Percentiles rank a stretch among this genome's conserved stretches.
These are phyloP conservation scores for Stenodema calcarata DNA, from an alignment of 2,888 invertebrate genomes.

Conservation along the genomic window DNA sequence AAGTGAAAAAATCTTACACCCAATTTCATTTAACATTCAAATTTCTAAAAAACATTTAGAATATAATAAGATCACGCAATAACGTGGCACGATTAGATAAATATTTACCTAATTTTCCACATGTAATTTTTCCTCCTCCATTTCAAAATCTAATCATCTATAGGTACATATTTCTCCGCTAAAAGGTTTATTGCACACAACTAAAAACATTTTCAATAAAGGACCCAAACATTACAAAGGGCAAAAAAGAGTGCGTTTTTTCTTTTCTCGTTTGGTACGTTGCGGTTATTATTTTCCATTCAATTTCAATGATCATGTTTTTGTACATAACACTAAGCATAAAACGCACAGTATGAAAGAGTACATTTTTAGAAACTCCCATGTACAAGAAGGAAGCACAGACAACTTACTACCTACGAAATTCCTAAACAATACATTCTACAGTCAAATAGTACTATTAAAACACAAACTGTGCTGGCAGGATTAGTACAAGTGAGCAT, in stretches of 20 bases:
- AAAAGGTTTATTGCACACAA: neutral
- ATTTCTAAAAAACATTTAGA: slow-evolving; percentile 15
- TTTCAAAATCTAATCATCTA: neutral
- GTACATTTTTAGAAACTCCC: slow-evolving; percentile 14
- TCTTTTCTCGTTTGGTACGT: slow-evolving; percentile 26
- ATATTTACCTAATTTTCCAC: neutral
- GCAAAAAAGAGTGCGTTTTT: neutral
- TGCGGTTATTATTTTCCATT: neutral
- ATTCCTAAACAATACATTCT: slow-evolving; percentile 28
- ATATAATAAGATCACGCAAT: slow-evolving; percentile 29
- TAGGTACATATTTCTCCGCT: neutral
- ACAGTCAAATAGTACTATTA: slow-evolving; percentile 44
- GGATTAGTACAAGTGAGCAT: slow-evolving; percentile 51
- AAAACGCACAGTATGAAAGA: slow-evolving; percentile 3
- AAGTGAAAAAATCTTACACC: neutral
- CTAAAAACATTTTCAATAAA: neutral
- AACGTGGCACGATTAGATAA: neutral
- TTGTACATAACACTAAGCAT: neutral
- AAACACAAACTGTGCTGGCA: slow-evolving; percentile 51
- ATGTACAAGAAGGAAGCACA: slow-evolving; percentile 44
- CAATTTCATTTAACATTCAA: neutral
- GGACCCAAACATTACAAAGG: neutral
- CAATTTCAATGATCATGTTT: neutral
- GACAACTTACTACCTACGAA: slow-evolving; percentile 12
- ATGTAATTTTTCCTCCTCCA: neutral